Base-by-base conservation (phyloP, 2,888 invertebrate genomes). In the Hirtodrosophila alboralis region DNA sequence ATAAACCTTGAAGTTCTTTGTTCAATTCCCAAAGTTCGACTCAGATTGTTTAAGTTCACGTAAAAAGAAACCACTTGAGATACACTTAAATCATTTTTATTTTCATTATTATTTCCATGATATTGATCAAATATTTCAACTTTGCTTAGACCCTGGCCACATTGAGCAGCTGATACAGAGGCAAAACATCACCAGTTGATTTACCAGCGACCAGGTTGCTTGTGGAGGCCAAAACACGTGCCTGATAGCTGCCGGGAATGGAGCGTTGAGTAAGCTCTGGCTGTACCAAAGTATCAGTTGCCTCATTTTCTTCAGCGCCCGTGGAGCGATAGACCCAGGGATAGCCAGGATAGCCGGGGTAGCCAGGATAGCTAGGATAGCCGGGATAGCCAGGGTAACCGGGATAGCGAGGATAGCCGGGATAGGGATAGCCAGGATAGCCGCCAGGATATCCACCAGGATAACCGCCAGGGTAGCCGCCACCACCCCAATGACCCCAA, bases 81-180 rank as follows among this genome's bases (percentile, higher is more conserved):
- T 9, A 18, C 16, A 1, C 23, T 51, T 2, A 13, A 10, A 40
- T 23, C 8, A 5, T 18, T 47, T 7, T 18, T 56, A 34, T 59
- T 18, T 40, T 28, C n/a, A 9, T 57, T 14, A 14, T 9, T n/a
- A 4, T 7, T 0, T 8, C 18, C 26, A 13, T 4, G n/a, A 37
- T 18, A n/a, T 30, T 8, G n/a, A n/a, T 52, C n/a, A 21, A 13
- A 23, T 10, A 21, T 7, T n/a, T 7, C 12, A 8, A n/a, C 14
- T 0, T 6, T 26, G 23, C 5, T 4, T 52, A 77, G 6, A 69
- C 18, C 12, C 74, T 64, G 16, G 74, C 59, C 59, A 80, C 60
- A 36, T 80, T 80, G 16, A 80, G 62, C 1, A 79, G 60, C 34
- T 79, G 81, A 44, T 78, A 79, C 21, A 78, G 57, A 0, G 78